phyloP scores from a whole-genome alignment of 2,888 invertebrate species.

The Ctenicera cuprea region DNA sequence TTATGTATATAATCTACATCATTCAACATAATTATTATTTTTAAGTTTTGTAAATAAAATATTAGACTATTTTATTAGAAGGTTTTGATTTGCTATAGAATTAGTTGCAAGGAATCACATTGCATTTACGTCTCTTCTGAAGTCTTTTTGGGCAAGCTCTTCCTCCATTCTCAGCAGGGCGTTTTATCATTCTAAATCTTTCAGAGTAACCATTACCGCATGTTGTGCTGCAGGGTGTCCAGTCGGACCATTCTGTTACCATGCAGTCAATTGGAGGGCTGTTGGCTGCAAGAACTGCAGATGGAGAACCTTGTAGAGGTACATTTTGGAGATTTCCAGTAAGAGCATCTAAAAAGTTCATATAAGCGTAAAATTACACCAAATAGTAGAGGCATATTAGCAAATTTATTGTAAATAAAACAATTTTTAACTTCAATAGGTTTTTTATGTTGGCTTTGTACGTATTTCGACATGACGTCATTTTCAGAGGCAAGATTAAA shows the following conservation, averaged over 20 bases:
- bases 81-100: background rate
- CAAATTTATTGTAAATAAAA: too few species aligned
- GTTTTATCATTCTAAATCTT: conserved; percentile 78
- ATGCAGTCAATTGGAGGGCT: conserved; percentile 77
- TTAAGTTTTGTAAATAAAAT: conserved; percentile 9
- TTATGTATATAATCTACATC: background rate
- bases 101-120: conserved; percentile 55
- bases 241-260: conserved; percentile 87
- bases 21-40: background rate
- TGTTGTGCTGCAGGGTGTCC: conserved; percentile 87
- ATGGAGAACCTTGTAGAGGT: conserved; percentile 39
- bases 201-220: conserved; percentile 86
- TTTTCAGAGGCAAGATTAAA: too few species aligned
- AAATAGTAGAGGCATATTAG: too few species aligned
- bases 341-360: conserved; percentile 59
- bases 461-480: too few species aligned
- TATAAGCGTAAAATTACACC: too few species aligned
- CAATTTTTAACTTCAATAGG: too few species aligned
- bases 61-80: background rate
- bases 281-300: conserved; percentile 45
- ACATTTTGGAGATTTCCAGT: conserved; percentile 55
- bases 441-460: too few species aligned
- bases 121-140: conserved; percentile 77
- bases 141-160: conserved; percentile 78
- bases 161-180: conserved; percentile 79